Evolutionary conservation across 2,113 vertebrate genomes (phyloP), one percentile per base, ranked within the genome.

Genomic region (Emydocephalus ijimae): DNA sequence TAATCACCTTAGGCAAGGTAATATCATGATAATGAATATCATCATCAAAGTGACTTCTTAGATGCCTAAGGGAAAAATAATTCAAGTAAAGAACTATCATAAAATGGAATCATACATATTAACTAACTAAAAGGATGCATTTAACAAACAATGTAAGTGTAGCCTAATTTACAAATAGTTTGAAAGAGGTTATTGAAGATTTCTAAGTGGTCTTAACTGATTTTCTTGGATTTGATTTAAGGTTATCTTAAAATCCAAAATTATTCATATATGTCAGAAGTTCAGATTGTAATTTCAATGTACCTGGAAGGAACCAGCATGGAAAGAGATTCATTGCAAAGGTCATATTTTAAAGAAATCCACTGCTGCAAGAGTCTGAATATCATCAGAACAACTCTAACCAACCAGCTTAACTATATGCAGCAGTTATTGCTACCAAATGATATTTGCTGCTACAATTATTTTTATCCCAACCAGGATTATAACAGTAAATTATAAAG

Each of bases 51-150:
- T 29, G 81, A 94, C 88, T 92, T 57, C 48, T 21, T 9, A 21
- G 87, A 88, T 93, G 4, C 14, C 92, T 92, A 61, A 87, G 94
- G 14, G 45, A 56, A 94, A 81, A 96, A 93, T 92, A 90, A 92
- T 88, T 85, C 39, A 43, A 52, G 57, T 87, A 92, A 88, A 93
- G 94, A 94, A 48, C 26, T 85, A 64, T 95, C 93, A 91, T 59
- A 29, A 87, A 92, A 14, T 39, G 94, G 91, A 92, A 91, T 95
- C 1, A 88, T 74, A 12, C 39, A 93, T 0, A 18, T 94, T 74
- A 89, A 87, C 34, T 90, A 90, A 90, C 91, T 87, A 52, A 90
- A 95, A 45, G 9, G 11, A 43, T 93, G 26, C 89, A 85, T n/a
- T 91, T 93, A 69, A 91, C 92, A 29, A 57, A 86, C 88, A 81